Conservation (phyloP, 2,888 invertebrate species). For the Ophioninae sp. region DNA sequence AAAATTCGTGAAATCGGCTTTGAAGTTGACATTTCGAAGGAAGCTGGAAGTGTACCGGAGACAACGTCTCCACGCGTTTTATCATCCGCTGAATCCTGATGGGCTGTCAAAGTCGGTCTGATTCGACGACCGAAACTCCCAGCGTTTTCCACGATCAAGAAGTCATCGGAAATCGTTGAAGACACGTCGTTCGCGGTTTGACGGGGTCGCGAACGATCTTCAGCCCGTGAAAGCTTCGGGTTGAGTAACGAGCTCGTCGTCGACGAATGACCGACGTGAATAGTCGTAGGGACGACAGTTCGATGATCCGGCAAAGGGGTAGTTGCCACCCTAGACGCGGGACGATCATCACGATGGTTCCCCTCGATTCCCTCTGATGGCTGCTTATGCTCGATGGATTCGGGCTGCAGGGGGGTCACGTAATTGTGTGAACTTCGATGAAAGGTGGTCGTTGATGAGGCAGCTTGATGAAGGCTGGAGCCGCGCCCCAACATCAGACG, state of each 20-base stretch:
- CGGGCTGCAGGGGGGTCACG: constrained; percentile 40
- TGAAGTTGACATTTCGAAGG: constrained; percentile 33
- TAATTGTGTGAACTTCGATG: constrained; percentile 56
- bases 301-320: constrained; percentile 36
- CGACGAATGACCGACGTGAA: constrained; percentile 36
- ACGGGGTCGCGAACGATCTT: constrained; percentile 13
- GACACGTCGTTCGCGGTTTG: constrained; percentile 51
- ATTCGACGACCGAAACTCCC: constrained; percentile 69
- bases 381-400: constrained; percentile 11
- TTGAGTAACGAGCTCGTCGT: constrained; percentile 4
- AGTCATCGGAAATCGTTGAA: constrained; percentile 66
- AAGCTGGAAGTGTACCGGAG: not conserved
- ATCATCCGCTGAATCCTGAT: not conserved
- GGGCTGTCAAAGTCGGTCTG: constrained; percentile 20
- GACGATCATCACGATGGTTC: constrained; percentile 12
- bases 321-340: not conserved
- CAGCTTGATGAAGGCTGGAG: constrained; percentile 12
- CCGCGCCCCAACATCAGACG: constrained; percentile 12
- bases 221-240: not conserved
- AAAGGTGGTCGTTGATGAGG: constrained; percentile 24
- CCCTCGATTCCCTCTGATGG: constrained; percentile 7
- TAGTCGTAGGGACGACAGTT: constrained; percentile 7
- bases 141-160: constrained; percentile 66
- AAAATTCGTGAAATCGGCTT: constrained; percentile 25
- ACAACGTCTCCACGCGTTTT: constrained; percentile 12